Base-by-base conservation (phyloP, 2,797 vertebrate genomes). In the Enteromius mattozi region DNA sequence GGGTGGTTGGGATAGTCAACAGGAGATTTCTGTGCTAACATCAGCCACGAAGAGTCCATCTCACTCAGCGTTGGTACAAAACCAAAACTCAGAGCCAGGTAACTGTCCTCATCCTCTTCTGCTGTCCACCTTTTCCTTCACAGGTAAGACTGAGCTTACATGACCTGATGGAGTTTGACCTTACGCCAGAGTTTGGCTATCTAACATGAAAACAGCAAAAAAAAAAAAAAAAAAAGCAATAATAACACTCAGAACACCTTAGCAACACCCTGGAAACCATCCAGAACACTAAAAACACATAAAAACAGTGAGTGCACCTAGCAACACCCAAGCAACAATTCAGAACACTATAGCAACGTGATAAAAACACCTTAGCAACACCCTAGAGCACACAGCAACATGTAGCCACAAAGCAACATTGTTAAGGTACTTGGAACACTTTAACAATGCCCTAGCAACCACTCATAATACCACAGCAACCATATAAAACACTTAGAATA, bases 1-100 rank as follows among this genome's bases (percentile, higher is more conserved):
- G 98, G 95, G 94, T 79, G 96, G 96, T 42, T 98, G 96, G 97
- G 97, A 98, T 89, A 97, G 96, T 90, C 97, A 97, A 49, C 97
- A 97, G 90, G 97, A 99, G 68, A 94, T 98, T 85, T 97, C 96
- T 49, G 95, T 96, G 91, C 92, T 93, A 5, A 94, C 92, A 9
- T 80, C 91, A 45, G 94, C 92, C 84, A 93, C 96, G 63, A 94
- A 90, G 84, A 93, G 95, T 19, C 91, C 96, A 0, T 93, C 93
- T 27, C 91, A 93, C 7, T 89, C 94, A 0, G 91, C 95, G 59
- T 65, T 77, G 2, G 16, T 93, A 93, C 33, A 92, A 94, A 0
- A 89, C 91, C 19, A 89, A 91, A 51, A 63, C 86, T 7, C 81
- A 3, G 83, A 88, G 27, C 27, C 81, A 86, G 88, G 88, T 88